These are phyloP conservation scores for Leptopterna dolabrata DNA, from an alignment of 2,888 invertebrate species.

Conservation along the genomic window DNA sequence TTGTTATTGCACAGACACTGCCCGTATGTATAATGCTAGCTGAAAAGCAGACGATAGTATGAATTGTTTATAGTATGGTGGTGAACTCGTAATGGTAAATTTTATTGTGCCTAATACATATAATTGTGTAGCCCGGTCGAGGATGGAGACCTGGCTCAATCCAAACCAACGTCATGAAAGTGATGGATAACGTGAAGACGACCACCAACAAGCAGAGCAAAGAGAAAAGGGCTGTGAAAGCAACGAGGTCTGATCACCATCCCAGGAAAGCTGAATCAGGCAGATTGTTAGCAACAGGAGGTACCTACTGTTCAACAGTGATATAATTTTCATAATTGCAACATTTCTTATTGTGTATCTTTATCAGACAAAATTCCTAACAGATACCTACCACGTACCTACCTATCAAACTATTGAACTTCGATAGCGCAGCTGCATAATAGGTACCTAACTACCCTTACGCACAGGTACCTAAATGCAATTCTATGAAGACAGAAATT, in stretches of 20 bases:
- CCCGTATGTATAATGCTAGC: background rate
- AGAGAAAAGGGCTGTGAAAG: conserved; percentile 13
- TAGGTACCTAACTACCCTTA: no score
- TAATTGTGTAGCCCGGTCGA: conserved; percentile 44
- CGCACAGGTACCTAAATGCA: no score
- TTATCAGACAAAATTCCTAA: no score
- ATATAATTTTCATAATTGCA: background rate
- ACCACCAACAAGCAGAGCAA: conserved; percentile 12
- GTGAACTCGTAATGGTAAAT: background rate
- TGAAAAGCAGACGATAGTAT: no score
- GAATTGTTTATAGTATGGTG: background rate
- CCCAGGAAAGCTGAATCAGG: conserved; percentile 20
- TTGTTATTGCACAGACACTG: background rate
- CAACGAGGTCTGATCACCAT: background rate
- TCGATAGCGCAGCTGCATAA: no score
- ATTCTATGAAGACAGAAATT: no score
- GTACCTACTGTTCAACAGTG: background rate
- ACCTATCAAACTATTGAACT: no score
- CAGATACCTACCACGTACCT: no score
- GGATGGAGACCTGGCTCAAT: conserved; percentile 59
- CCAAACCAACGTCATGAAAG: conserved; percentile 43
- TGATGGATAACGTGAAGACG: conserved; percentile 45
- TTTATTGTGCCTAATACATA: background rate
- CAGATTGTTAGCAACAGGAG: conserved; percentile 3
- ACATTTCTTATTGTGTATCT: background rate